Conservation (phyloP, 1,140 invertebrate species). For the Macrocentrus cingulum region DNA sequence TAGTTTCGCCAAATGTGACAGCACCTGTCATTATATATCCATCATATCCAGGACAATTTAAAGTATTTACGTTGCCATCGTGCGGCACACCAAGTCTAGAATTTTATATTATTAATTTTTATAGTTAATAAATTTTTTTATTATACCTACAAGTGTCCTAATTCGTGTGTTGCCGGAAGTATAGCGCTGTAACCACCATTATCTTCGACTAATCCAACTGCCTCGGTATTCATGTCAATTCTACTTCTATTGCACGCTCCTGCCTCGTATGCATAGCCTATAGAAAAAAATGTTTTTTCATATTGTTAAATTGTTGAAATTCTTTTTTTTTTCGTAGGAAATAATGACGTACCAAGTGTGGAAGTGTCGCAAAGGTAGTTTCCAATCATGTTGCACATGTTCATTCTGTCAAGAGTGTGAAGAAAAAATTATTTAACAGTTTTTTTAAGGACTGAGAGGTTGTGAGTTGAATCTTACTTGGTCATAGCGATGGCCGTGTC, state of each 20-base stretch:
- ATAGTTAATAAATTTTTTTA: slow-evolving; percentile 6
- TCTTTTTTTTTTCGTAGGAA: too few relatives aligned
- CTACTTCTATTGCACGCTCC: slow-evolving; percentile 39
- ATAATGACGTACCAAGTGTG: slow-evolving; percentile 31
- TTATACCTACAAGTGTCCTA: slow-evolving; percentile 48
- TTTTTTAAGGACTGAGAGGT: slow-evolving; percentile 1
- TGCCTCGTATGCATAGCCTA: slow-evolving; percentile 42
- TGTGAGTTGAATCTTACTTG: slow-evolving; percentile 27
- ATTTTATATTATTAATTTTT: slow-evolving; percentile 7
- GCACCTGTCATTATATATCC: slow-evolving; percentile 38
- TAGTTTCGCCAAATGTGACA: slow-evolving; percentile 31
- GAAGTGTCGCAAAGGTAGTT: slow-evolving; percentile 27
- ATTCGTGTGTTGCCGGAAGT: slow-evolving; percentile 46
- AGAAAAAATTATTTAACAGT: slow-evolving; percentile 1
- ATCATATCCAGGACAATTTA: slow-evolving; percentile 21
- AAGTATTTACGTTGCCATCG: slow-evolving; percentile 30
- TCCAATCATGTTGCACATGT: slow-evolving; percentile 33
- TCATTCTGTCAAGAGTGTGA: slow-evolving; percentile 22
- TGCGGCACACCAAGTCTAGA: slow-evolving; percentile 41
- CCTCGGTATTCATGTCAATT: slow-evolving; percentile 32
- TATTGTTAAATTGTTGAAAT: too few relatives aligned
- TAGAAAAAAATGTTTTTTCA: slow-evolving; percentile 18
- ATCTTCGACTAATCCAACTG: slow-evolving; percentile 46
- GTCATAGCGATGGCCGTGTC: slow-evolving; percentile 36
- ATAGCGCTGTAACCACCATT: slow-evolving; percentile 48